Evolutionary conservation across 2,888 invertebrate genomes (phyloP), one percentile per base, ranked within the genome.

Genomic region (Cataglyphis rosenhaueri): DNA sequence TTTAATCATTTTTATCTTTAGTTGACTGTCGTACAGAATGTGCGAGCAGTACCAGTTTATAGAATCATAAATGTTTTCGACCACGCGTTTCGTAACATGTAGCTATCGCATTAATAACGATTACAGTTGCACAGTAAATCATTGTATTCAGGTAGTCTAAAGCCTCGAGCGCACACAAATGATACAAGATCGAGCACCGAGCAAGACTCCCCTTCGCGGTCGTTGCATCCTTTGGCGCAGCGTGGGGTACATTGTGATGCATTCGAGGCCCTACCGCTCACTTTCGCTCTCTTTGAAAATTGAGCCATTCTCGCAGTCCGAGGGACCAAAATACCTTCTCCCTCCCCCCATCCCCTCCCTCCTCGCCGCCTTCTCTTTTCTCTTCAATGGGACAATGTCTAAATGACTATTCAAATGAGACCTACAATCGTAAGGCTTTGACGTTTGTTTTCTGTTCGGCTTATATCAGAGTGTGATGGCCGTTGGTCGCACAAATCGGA

Each of bases 391-490:
- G 64, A 70, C 78, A 71, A 84, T 71, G 76, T 85, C 79, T 82
- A 86, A 87, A 88, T 87, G 82, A 84, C 84, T 87, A 88, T 88
- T 88, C 84, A 88, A 84, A 88, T 76, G 88, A 76, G 59, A 55
- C 25, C 57, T 61, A 32, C 64, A 81, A 68, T 84, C 73, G 73
- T 81, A 55, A 81, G 74, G 44, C 81, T 64, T 48, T 64, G 82
- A 84, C 83, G 83, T 88, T 88, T 88, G 88, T 88, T 87, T 88
- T 85, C 82, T 87, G 86, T 88, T 82, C 85, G 86, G 82, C 83
- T 82, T 84, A 71, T 68, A 82, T 81, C 29, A 64, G 21, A 84
- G 82, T 65, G 18, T 66, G 82, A 68, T 78, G 70, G 81, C 73
- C 52, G 41, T 5, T 68, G 75, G 62, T 32, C 84, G n/a, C 32